Evolutionary conservation across 2,113 vertebrate species (phyloP), one percentile per base, ranked within the genome.

Genomic region (Sinocyclocheilus grahami): DNA sequence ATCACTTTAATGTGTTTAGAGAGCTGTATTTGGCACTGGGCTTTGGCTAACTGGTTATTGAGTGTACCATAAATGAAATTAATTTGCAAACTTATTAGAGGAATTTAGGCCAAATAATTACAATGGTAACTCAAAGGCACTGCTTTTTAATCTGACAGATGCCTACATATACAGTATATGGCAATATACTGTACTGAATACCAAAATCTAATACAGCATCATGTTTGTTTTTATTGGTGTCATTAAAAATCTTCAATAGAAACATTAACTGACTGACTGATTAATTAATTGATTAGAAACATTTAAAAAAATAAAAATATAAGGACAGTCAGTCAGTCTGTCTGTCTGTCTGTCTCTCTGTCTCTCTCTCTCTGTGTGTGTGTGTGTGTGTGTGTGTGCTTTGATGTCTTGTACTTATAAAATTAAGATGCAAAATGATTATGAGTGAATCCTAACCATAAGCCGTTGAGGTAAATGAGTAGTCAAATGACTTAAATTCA

Each of bases 1-100:
- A 86, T 80, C 55, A 81, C 69, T 63, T 62, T n/a, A 80, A 62
- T 42, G 5, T 9, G 33, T 79, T 79, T 12, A 22, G 18, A n/a
- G 55, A 11, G 75, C 33, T 42, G 33, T 8, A 6, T n/a, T 24
- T 80, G 55, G 55, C 55, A n/a, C 18, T 55, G 20, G 53, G 53
- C 20, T 33, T 78, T 78, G 0, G 76, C 76, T 22, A 27, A 55
- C 1, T 20, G 27, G 76, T 10, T 55, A 27, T 22, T 78, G 30
- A 27, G 6, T 69, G 65, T 37, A 37, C 27, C 13, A 18, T 69
- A 55, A 11, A 76, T 48, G 8, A 48, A 24, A 33, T 33, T 33
- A 33, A 33, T 16, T 24, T 33, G 76, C 51, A 69, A 37, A 37
- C 65, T 18, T 58, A 78, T 78, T 12, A 78, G 48, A 55, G 16